These are phyloP conservation scores for Enteromius mattozi DNA, from an alignment of 2,797 vertebrate species.

Conservation along the genomic window DNA sequence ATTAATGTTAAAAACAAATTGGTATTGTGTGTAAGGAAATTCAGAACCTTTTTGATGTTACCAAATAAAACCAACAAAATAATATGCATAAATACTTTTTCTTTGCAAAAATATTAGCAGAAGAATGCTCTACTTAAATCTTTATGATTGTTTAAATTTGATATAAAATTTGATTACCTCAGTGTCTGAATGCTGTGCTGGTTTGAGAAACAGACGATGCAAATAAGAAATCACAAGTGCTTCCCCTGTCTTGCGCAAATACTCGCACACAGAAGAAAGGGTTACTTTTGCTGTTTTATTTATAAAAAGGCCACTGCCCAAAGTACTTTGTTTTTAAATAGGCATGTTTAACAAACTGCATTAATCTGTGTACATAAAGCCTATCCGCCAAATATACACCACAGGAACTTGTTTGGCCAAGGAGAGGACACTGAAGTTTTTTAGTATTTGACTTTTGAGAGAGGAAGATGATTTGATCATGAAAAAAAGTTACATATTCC, in stretches of 20 bases:
- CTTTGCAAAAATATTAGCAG: background rate
- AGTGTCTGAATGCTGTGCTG: background rate
- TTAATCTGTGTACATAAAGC: conserved; percentile 76
- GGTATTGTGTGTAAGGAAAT: background rate
- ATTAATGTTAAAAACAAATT: background rate
- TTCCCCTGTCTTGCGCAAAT: background rate
- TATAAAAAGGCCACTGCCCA: conserved; percentile 88
- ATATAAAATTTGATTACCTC: background rate
- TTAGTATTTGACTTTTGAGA: conserved; percentile 38
- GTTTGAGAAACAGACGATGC: background rate
- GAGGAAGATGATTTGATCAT: conserved; percentile 38
- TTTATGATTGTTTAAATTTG: background rate
- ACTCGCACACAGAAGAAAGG: background rate
- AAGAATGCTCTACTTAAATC: background rate
- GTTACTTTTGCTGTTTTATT: conserved; percentile 84
- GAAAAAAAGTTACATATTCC: conserved; percentile 12
- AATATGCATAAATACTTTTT: background rate
- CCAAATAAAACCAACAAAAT: background rate
- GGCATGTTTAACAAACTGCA: conserved; percentile 83
- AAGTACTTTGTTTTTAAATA: conserved; percentile 82
- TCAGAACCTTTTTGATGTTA: background rate
- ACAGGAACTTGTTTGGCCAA: conserved; percentile 62
- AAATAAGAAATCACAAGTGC: background rate
- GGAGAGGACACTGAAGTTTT: conserved; percentile 35
- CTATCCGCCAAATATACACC: conserved; percentile 79